Evolutionary conservation across 2,888 invertebrate species (phyloP).

Genomic region (Lottia scabra): DNA sequence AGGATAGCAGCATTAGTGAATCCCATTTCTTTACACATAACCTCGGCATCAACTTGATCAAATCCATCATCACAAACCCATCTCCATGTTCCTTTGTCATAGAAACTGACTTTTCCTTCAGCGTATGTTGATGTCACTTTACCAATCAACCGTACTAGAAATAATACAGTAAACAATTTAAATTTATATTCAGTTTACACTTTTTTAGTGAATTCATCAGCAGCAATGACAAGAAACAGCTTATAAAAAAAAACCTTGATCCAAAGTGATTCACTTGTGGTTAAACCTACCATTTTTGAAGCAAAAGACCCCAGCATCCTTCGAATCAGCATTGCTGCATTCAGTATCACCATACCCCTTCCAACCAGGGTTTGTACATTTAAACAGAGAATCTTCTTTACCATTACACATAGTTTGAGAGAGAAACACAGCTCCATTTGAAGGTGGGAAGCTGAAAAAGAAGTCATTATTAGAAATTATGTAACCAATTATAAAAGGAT

Average conservation of each 20-base stretch:
- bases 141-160: slow-evolving; percentile 39
- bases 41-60: slow-evolving; percentile 76
- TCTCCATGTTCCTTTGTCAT: slow-evolving; percentile 72
- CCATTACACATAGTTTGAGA: slow-evolving; percentile 48
- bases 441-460: slow-evolving; percentile 35
- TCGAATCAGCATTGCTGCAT: slow-evolving; percentile 26
- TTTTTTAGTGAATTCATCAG: background rate
- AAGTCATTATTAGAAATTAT: background rate
- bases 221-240: background rate
- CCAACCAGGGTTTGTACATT: slow-evolving; percentile 50
- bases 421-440: slow-evolving; percentile 35
- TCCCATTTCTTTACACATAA: slow-evolving; percentile 79
- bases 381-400: slow-evolving; percentile 40
- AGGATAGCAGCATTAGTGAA: slow-evolving; percentile 56
- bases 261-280: background rate
- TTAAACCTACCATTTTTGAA: slow-evolving; percentile 38
- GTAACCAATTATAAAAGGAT: no score
- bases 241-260: no score
- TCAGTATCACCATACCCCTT: slow-evolving; percentile 15
- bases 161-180: slow-evolving; percentile 5
- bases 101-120: slow-evolving; percentile 26
- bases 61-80: slow-evolving; percentile 81
- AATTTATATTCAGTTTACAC: no score
- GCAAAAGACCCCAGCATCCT: slow-evolving; percentile 54
- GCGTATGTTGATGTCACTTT: slow-evolving; percentile 14